Conservation (phyloP, 2,888 invertebrate genomes). For the Frankliniella fusca region DNA sequence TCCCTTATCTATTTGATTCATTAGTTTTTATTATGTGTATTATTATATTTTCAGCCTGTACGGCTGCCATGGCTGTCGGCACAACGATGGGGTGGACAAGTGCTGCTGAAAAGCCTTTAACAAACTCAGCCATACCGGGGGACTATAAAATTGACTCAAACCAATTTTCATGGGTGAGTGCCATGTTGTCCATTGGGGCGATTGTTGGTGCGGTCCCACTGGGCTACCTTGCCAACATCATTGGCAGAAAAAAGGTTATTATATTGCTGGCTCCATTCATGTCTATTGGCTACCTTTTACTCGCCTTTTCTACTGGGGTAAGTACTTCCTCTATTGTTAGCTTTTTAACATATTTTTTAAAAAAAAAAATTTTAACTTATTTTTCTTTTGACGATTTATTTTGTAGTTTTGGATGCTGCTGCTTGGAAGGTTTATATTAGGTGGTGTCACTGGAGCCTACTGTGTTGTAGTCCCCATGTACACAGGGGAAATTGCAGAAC, state of each 20-base stretch:
- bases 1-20: neutral
- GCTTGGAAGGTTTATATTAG: neutral
- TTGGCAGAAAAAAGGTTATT: slow-evolving; percentile 68
- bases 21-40: neutral
- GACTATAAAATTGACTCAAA: slow-evolving; percentile 45
- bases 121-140: neutral
- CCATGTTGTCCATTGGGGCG: slow-evolving; percentile 65
- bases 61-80: neutral
- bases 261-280: slow-evolving; percentile 62
- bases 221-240: slow-evolving; percentile 60
- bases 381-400: neutral
- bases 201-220: slow-evolving; percentile 67
- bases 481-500: slow-evolving; percentile 80
- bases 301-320: slow-evolving; percentile 60
- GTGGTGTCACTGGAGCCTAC: slow-evolving; percentile 58
- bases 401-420: neutral
- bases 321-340: neutral
- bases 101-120: neutral
- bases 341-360: neutral
- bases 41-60: neutral
- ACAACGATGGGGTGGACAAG: neutral
- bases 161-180: slow-evolving; percentile 66
- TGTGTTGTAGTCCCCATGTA: slow-evolving; percentile 81
- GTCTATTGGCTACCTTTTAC: slow-evolving; percentile 65
- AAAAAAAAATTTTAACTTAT: neutral